A percentile compares a stretch with the other conserved stretches of the same genome.
These are phyloP conservation scores for Diplazon laetatorius DNA, from an alignment of 2,888 invertebrate species.

Conservation along the genomic window DNA sequence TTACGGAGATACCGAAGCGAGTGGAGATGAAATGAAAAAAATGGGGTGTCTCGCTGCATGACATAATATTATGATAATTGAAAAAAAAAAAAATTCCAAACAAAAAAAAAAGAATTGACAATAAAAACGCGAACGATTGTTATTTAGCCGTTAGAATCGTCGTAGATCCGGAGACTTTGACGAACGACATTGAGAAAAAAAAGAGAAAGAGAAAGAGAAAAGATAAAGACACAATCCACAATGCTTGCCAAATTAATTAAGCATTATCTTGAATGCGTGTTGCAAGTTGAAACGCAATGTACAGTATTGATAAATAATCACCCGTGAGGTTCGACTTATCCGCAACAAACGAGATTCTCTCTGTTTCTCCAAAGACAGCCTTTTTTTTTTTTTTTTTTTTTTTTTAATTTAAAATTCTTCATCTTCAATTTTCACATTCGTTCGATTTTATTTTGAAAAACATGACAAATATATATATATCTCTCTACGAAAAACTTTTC, in stretches of 20 bases:
- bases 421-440: background rate
- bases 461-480: constrained; percentile 57
- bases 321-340: constrained; percentile 53
- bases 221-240: constrained; percentile 3
- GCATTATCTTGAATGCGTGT: constrained; percentile 48
- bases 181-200: constrained; percentile 25
- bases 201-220: constrained; percentile 11
- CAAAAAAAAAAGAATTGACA: constrained; percentile 10
- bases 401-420: background rate
- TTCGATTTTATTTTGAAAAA: too few relatives aligned
- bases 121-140: constrained; percentile 35
- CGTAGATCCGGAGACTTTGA: constrained; percentile 35
- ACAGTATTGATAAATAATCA: constrained; percentile 59
- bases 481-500: constrained; percentile 26
- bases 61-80: too few relatives aligned
- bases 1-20: too few relatives aligned
- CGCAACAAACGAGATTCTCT: constrained; percentile 48
- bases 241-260: constrained; percentile 66
- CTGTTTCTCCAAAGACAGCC: constrained; percentile 57
- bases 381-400: constrained; percentile 4
- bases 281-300: constrained; percentile 45
- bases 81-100: too few relatives aligned
- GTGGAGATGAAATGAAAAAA: too few relatives aligned
- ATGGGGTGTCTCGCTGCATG: too few relatives aligned
- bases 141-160: constrained; percentile 24